Conservation (phyloP, 2,888 invertebrate species). For the Colostygia pectinataria region DNA sequence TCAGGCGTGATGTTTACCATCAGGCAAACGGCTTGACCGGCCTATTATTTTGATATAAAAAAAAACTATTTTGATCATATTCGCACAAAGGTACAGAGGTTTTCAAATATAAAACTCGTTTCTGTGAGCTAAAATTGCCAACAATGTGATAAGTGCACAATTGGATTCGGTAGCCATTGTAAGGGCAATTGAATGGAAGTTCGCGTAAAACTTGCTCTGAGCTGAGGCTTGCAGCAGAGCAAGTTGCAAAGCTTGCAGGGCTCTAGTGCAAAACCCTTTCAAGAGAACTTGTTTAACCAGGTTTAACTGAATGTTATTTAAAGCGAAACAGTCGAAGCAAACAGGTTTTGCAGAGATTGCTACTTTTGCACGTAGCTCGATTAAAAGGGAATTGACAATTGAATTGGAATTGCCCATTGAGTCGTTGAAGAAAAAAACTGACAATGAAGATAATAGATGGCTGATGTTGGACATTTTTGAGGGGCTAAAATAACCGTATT, state of each 20-base stretch:
- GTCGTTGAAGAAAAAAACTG: conserved; percentile 15
- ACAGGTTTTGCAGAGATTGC: conserved; percentile 40
- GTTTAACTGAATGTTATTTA: conserved; percentile 39
- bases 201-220: conserved; percentile 54
- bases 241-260: conserved; percentile 66
- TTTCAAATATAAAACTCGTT: conserved; percentile 22
- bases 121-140: background rate
- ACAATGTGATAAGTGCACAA: conserved; percentile 22
- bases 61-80: no score
- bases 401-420: conserved; percentile 33
- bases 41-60: no score
- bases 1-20: no score
- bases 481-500: no score
- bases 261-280: conserved; percentile 53
- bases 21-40: no score
- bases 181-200: conserved; percentile 35
- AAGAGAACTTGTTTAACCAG: conserved; percentile 48
- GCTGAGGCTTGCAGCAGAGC: conserved; percentile 50
- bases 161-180: conserved; percentile 39
- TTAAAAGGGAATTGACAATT: conserved; percentile 43
- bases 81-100: no score
- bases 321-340: conserved; percentile 24
- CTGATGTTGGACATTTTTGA: background rate
- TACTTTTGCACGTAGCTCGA: conserved; percentile 45
- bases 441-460: background rate